Conservation (phyloP, 2,888 invertebrate species). For the Leistus spinibarbis region DNA sequence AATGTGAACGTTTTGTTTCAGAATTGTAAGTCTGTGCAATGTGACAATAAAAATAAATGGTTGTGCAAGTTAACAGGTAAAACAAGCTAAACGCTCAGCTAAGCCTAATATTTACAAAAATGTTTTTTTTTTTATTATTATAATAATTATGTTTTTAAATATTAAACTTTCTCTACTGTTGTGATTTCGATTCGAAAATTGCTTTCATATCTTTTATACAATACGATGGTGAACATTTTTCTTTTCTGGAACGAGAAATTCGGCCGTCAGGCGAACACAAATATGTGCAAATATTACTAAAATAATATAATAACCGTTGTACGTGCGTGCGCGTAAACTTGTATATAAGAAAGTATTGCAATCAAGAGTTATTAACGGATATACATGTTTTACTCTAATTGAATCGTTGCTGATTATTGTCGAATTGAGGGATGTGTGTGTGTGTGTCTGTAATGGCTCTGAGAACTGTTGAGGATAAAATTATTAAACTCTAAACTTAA, state of each 20-base stretch:
- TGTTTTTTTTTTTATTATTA: neutral
- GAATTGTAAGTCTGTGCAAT: neutral
- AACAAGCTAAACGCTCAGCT: neutral
- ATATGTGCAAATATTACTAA: neutral
- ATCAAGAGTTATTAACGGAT: too few species aligned
- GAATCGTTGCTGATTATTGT: too few species aligned
- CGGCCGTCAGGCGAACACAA: neutral
- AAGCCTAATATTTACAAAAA: neutral
- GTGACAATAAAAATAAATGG: neutral
- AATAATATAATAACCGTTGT: too few species aligned
- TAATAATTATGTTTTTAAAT: neutral
- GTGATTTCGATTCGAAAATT: conserved; percentile 77
- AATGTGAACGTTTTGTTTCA: neutral
- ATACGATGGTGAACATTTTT: conserved; percentile 72
- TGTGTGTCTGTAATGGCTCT: too few species aligned
- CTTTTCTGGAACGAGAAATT: conserved; percentile 62
- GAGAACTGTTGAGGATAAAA: too few species aligned
- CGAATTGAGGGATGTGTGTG: too few species aligned
- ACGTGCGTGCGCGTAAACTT: too few species aligned
- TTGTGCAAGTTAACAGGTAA: conserved; percentile 3
- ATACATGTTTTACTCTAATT: too few species aligned
- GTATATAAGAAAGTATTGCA: too few species aligned
- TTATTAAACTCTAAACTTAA: too few species aligned
- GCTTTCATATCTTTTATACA: conserved; percentile 84
- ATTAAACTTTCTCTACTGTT: conserved; percentile 46